Conservation (phyloP, 2,113 vertebrate species). For the Junco hyemalis region DNA sequence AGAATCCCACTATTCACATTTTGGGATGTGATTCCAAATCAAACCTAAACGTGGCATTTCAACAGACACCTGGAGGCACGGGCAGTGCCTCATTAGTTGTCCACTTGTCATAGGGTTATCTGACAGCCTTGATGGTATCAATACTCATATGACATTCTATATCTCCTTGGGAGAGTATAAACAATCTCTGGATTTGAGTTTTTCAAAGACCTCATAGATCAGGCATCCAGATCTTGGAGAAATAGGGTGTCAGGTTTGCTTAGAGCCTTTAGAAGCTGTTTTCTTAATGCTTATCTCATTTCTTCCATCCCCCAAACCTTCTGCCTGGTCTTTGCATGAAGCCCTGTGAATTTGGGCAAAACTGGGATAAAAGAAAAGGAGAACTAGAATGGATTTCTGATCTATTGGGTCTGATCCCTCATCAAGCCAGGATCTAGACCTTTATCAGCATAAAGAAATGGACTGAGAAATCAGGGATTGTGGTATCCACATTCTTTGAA, state of each 20-base stretch:
- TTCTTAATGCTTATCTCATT: not conserved
- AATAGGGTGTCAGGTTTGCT: not conserved
- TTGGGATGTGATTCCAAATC: not conserved
- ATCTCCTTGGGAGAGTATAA: not conserved
- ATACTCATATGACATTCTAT: not conserved
- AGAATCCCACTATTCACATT: not conserved
- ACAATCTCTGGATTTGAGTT: not conserved
- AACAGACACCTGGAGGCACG: rapidly evolving
- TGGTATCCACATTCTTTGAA: not conserved
- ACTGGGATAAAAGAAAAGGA: not conserved
- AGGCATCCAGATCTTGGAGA: not conserved
- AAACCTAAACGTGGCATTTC: not conserved
- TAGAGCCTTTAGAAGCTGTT: not conserved
- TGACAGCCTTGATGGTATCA: not conserved
- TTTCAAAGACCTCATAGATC: not conserved
- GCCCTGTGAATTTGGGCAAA: not conserved
- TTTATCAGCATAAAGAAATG: not conserved
- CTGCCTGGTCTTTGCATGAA: not conserved
- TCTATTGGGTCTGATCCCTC: not conserved
- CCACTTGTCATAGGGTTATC: not conserved
- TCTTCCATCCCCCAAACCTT: not conserved
- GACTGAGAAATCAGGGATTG: not conserved
- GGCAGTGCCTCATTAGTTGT: not conserved
- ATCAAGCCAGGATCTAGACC: not conserved
- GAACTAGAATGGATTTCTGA: not conserved